These are phyloP conservation scores for Sinocyclocheilus anophthalmus DNA, from an alignment of 2,113 vertebrate genomes.

Conservation along the genomic window DNA sequence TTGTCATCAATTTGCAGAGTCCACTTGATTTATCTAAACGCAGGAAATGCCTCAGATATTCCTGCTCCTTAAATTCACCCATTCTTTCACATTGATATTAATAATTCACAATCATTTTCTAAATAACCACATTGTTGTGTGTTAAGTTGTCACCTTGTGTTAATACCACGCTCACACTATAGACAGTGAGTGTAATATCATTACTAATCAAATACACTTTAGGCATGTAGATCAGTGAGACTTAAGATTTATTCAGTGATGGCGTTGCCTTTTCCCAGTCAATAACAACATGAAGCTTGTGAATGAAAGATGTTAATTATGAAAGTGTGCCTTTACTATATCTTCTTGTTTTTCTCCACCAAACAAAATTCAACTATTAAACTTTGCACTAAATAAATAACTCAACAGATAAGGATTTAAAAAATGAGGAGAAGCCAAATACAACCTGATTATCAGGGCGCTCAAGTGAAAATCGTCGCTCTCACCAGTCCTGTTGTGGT, in stretches of 20 bases:
- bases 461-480: slow-evolving; percentile 55
- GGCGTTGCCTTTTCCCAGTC: background rate
- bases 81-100: too few relatives aligned
- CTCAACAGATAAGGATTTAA: background rate
- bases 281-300: background rate
- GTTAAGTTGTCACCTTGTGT: background rate
- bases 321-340: background rate
- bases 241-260: background rate
- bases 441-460: background rate
- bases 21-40: background rate
- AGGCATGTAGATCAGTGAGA: background rate
- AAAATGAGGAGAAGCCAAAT: background rate
- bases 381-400: background rate
- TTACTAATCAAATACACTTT: background rate
- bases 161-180: too few relatives aligned
- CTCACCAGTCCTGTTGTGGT: slow-evolving; percentile 92
- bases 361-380: background rate
- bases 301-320: too few relatives aligned
- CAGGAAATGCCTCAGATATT: background rate
- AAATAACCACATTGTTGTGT: background rate
- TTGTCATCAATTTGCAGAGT: background rate
- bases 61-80: background rate
- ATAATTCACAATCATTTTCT: background rate
- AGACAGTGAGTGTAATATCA: background rate
- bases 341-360: background rate